Evolutionary conservation across 2,888 invertebrate genomes (phyloP).

Genomic region (Suillia variegata): DNA sequence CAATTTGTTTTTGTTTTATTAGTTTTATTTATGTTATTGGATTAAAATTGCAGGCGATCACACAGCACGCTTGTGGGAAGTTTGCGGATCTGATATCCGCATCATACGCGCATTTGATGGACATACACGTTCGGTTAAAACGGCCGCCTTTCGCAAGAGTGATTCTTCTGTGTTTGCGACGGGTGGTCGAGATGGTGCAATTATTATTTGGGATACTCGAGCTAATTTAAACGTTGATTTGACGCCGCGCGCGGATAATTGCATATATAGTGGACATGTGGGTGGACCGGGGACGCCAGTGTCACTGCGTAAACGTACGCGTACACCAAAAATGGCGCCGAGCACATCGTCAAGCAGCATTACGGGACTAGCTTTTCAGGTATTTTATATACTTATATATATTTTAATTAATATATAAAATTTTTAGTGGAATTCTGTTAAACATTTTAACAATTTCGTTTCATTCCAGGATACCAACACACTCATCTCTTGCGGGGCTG

Average conservation of each 20-base stretch:
- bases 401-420: not conserved
- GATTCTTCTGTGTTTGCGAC: conserved; percentile 82
- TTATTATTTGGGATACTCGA: conserved; percentile 84
- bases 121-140: conserved; percentile 83
- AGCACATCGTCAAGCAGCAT: conserved; percentile 72
- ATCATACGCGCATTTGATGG: conserved; percentile 69
- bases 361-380: conserved; percentile 83
- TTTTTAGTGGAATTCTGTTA: not conserved
- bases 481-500: conserved; percentile 83
- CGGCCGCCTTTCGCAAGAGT: conserved; percentile 73
- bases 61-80: conserved; percentile 80
- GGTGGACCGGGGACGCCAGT: conserved; percentile 63
- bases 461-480: conserved; percentile 74
- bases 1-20: not conserved
- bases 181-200: conserved; percentile 85
- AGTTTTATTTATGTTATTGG: not conserved
- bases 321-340: conserved; percentile 61
- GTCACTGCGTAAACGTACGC: conserved; percentile 61
- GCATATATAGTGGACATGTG: conserved; percentile 64
- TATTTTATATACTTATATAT: too few species aligned
- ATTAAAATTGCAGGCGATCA: conserved; percentile 71
- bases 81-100: conserved; percentile 64
- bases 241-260: conserved; percentile 71
- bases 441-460: conserved; percentile 8
- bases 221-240: conserved; percentile 61